These are phyloP conservation scores for Pollenia amentaria DNA, from an alignment of 2,888 invertebrate species.

Conservation along the genomic window DNA sequence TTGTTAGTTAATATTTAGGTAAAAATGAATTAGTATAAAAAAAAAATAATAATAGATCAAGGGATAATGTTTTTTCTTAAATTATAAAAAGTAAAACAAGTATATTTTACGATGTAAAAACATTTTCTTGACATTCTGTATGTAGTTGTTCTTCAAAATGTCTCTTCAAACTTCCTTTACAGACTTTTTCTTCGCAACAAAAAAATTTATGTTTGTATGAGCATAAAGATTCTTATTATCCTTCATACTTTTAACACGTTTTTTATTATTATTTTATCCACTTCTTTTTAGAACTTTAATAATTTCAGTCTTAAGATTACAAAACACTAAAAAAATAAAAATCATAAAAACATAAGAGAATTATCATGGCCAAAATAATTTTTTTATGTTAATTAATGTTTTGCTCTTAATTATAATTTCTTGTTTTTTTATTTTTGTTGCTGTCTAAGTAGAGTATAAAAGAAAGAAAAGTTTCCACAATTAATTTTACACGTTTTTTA, in stretches of 20 bases:
- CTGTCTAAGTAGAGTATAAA: not conserved
- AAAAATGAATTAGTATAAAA: no score
- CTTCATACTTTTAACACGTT: not conserved
- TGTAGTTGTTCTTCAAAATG: no score
- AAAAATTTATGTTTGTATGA: no score
- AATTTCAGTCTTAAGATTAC: conserved; percentile 28
- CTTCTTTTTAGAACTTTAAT: conserved; percentile 29
- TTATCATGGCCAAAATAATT: conserved; percentile 57
- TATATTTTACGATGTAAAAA: no score
- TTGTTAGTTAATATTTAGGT: no score
- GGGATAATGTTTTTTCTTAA: no score
- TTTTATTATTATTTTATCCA: conserved; percentile 2
- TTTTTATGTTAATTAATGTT: conserved; percentile 69
- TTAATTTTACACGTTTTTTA: conserved; percentile 59
- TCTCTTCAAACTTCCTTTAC: no score
- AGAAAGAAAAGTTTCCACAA: conserved; percentile 56
- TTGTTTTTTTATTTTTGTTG: conserved; percentile 8
- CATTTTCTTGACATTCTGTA: no score
- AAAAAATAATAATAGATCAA: no score
- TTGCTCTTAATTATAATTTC: conserved; percentile 59
- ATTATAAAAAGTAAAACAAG: no score
- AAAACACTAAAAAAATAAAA: not conserved
- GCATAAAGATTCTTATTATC: no score
- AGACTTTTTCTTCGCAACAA: no score
- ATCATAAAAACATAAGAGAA: not conserved